Base-by-base conservation (phyloP, 2,113 vertebrate species). In the Gambusia affinis region DNA sequence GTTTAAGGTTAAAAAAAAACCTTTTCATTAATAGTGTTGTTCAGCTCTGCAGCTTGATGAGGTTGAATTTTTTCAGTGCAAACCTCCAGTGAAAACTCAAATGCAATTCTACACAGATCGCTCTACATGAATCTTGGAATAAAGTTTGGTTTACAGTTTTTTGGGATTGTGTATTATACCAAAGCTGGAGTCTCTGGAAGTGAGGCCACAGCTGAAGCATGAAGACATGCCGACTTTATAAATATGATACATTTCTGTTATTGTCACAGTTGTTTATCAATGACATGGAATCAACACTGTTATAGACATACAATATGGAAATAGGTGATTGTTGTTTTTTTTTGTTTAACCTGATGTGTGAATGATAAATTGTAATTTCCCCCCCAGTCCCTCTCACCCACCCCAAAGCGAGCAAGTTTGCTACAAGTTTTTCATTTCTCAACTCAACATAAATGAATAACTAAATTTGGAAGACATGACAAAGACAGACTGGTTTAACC, bases 201-300 rank as follows among this genome's bases (percentile, higher is more conserved):
- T 39, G 63, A 47, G 72, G 67, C 84, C 75, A 37, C 87, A 75
- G 86, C 85, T 75, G 85, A 7, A 92, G 93, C 93, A 94, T 93
- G 93, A 47, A 92, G 87, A 89, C 84, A 87, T 90, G 75, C 80
- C 85, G 79, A 88, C 87, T 90, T 93, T 93, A 92, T 91, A 87
- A 91, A 91, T 92, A 92, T 85, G 83, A 85, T 76, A 89, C 87
- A 69, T 86, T 91, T 92, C 72, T 28, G 82, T 90, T 91, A 87
- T 90, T 89, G 85, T 90, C 79, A 67, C 85, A 17, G 76, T 88
- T 92, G 85, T 87, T 92, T 42, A 15, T 90, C 84, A 89, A 84
- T 92, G 87, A 89, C 87, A 88, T 87, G 84, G 82, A 89, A 83
- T 67, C 86, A 70, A 85, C 88, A 85, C 89, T 89, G 87, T 85